Base-by-base conservation (phyloP, 2,888 invertebrate genomes). In the Hydrotaea diabolus region DNA sequence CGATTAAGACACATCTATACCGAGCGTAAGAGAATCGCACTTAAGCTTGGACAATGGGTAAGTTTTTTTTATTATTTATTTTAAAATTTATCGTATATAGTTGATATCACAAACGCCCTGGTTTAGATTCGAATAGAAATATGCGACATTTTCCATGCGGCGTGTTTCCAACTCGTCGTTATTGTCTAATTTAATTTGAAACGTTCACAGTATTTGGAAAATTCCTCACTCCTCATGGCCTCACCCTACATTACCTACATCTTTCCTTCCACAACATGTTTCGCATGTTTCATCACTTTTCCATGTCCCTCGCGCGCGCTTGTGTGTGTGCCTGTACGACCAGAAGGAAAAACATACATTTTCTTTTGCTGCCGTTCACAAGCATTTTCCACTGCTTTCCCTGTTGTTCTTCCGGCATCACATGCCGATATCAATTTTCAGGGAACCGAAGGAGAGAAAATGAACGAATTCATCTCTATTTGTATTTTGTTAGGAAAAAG, bases 381-480 rank as follows among this genome's bases (percentile, higher is more conserved):
- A 31, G 31, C 7, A 31, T 31, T 49, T 23, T 69, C 49, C 49
- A 36, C 9, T 69, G 26, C n/a, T 15, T 4, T 78, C 5, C 15
- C 59, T 11, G 59, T 31, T 5, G 21, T 26, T 59, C 31, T 31
- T 26, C 59, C 26, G 17, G 8, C 46, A 76, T 31, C 46, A 4
- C 55, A 78, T 46, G 53, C 69, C 59, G 62, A 71, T 75, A 78
- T 78, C 78, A 82, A 75, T 75, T 71, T 21, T 19, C 11, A 55
- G 55, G 55, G 11, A 21, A 55, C 17, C 19, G 19, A 55, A 21
- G 55, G 21, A 55, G 4, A 59, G 26, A 19, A 55, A 69, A 72
- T 55, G 72, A 83, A 73, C 46, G 57, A 46, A 80, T 83, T 77
- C 80, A 69, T 76, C 49, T 83, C 49, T 72, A 59, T 80, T 64